Percentiles rank a stretch among this genome's conserved stretches.
Evolutionary conservation across 2,888 invertebrate species (phyloP).

Genomic region (Drosophila robusta): DNA sequence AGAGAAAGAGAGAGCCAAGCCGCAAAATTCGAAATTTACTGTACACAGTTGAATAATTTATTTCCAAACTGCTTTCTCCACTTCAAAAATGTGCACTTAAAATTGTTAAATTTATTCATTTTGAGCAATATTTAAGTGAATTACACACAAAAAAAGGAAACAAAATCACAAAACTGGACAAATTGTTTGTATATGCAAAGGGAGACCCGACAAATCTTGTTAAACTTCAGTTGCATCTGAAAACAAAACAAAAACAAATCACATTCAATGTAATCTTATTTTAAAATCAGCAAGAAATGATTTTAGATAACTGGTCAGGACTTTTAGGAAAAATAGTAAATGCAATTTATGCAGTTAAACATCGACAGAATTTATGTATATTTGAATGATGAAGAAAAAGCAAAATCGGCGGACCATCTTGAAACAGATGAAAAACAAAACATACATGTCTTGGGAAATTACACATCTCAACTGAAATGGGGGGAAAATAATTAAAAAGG

Average conservation of each 20-base stretch:
- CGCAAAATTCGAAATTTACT: conserved; percentile 59
- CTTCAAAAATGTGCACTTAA: conserved; percentile 56
- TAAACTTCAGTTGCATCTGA: conserved; percentile 36
- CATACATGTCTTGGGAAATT: conserved; percentile 34
- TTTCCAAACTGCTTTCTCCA: conserved; percentile 28
- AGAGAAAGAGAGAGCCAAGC: conserved; percentile 36
- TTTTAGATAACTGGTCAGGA: conserved; percentile 53
- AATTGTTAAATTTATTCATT: conserved; percentile 50
- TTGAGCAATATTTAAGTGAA: conserved; percentile 53
- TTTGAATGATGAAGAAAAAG: conserved; percentile 19
- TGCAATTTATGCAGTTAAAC: conserved; percentile 38
- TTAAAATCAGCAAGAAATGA: conserved; percentile 45
- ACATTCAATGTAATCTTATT: conserved; percentile 41
- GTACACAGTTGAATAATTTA: conserved; percentile 47
- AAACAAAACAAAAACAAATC: conserved; percentile 20
- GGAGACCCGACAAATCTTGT: conserved; percentile 25
- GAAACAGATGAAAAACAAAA: conserved; percentile 42
- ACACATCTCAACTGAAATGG: conserved; percentile 37
- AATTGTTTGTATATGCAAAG: conserved; percentile 36
- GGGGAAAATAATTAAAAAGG: conserved; percentile 36
- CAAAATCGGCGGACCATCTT: conserved; percentile 44
- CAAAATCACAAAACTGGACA: conserved; percentile 28
- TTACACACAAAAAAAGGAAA: conserved; percentile 33
- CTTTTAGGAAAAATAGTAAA: conserved; percentile 48
- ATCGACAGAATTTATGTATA: conserved; percentile 48